These are phyloP conservation scores for Pan paniscus DNA, from an alignment of 2,113 vertebrate species.

Conservation along the genomic window DNA sequence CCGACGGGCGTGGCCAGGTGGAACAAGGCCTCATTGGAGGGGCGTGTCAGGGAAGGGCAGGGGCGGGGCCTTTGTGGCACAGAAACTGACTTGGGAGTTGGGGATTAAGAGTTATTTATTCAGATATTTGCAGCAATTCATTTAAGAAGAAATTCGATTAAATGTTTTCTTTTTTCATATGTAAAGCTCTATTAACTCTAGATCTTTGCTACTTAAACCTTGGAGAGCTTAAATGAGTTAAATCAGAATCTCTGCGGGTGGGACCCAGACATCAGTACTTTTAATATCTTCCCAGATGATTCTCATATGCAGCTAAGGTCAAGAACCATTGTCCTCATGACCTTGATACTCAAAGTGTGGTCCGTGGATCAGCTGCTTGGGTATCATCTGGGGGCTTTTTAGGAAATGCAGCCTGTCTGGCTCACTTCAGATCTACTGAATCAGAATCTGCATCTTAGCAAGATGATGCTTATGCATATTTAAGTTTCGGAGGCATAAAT, in stretches of 20 bases:
- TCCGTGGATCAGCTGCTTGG: not conserved
- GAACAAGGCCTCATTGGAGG: fast-evolving
- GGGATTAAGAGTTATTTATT: not conserved
- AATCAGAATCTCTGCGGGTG: not conserved
- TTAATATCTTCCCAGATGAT: not conserved
- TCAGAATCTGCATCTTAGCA: not conserved
- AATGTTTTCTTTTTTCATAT: not conserved
- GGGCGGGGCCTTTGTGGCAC: fast-evolving
- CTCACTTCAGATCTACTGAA: not conserved
- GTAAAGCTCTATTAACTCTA: not conserved
- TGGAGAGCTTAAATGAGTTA: not conserved
- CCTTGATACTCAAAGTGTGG: not conserved
- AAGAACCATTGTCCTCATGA: not conserved
- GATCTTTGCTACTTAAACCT: not conserved
- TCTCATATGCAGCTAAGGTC: not conserved
- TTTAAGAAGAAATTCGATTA: not conserved
- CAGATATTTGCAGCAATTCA: not conserved
- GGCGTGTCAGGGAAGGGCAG: not conserved
- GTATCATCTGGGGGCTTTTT: not conserved
- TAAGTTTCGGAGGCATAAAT: not conserved
- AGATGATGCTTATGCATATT: not conserved
- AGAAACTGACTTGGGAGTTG: fast-evolving
- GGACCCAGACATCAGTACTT: not conserved
- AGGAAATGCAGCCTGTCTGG: not conserved
- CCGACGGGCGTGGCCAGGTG: not conserved